A percentile compares a stretch with the other conserved stretches of the same genome.
phyloP scores from a whole-genome alignment of 1,140 invertebrate genomes.

The Neoseiulus cucumeris region DNA sequence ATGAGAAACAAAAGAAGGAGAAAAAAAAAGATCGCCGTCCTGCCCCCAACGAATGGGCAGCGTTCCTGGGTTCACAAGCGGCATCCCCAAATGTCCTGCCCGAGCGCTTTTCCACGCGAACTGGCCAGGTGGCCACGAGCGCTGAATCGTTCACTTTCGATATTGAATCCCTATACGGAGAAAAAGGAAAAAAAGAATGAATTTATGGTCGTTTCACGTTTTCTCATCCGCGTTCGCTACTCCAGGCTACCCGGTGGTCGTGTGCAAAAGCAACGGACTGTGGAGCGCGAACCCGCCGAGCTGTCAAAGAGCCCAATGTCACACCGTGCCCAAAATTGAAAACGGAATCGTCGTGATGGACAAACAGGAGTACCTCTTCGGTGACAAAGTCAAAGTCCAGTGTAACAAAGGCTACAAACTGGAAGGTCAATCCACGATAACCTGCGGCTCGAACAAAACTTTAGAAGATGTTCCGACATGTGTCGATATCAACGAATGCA shows the following conservation, averaged over 20 bases:
- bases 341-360: constrained; percentile 24
- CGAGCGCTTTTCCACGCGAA: too few species aligned
- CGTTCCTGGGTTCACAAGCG: too few species aligned
- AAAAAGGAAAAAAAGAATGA: too few species aligned
- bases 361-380: constrained; percentile 46
- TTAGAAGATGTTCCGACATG: constrained; percentile 66
- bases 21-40: too few species aligned
- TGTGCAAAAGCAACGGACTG: constrained; percentile 87
- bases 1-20: too few species aligned
- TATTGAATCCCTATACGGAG: too few species aligned
- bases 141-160: too few species aligned
- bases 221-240: too few species aligned
- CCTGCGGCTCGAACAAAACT: constrained; percentile 60
- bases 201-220: too few species aligned
- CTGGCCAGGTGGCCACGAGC: too few species aligned
- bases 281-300: constrained; percentile 80
- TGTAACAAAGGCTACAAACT: constrained; percentile 72
- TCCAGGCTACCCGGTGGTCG: constrained; percentile 43
- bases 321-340: constrained; percentile 45
- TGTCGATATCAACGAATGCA: constrained; percentile 78
- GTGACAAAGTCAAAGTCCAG: constrained; percentile 74
- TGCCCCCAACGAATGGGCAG: too few species aligned
- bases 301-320: constrained; percentile 62
- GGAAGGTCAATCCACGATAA: constrained; percentile 61
- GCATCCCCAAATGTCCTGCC: too few species aligned